These are phyloP conservation scores for Dorcus parallelipipedus DNA, from an alignment of 2,888 invertebrate species.

Conservation along the genomic window DNA sequence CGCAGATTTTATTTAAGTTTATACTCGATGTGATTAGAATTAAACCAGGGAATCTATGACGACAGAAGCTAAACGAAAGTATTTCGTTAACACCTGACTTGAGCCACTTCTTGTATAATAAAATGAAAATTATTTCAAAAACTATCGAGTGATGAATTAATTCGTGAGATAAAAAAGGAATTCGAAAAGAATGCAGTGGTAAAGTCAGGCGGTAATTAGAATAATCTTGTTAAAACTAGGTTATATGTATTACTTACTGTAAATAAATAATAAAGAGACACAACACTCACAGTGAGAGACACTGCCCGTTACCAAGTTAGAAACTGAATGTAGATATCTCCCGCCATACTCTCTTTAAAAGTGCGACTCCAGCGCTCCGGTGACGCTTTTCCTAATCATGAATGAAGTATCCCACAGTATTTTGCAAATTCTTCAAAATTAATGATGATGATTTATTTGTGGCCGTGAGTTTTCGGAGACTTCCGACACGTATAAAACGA, in stretches of 20 bases:
- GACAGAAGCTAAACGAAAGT: too few species aligned
- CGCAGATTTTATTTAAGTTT: too few species aligned
- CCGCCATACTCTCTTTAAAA: constrained; percentile 46
- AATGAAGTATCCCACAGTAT: constrained; percentile 6
- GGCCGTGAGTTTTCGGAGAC: too few species aligned
- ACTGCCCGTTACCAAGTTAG: constrained; percentile 45
- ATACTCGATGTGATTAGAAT: too few species aligned
- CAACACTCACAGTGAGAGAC: constrained; percentile 44
- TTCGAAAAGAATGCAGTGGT: not conserved
- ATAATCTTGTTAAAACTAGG: not conserved
- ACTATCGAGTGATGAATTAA: not conserved
- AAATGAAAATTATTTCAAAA: not conserved
- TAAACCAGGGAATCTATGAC: too few species aligned
- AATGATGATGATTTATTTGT: not conserved
- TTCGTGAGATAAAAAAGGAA: not conserved
- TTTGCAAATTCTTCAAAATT: constrained; percentile 1
- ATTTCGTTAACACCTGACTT: too few species aligned
- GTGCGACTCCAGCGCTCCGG: constrained; percentile 35
- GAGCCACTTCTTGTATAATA: too few species aligned
- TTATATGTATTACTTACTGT: constrained; percentile 14
- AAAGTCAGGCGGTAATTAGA: too few species aligned
- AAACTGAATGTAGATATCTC: constrained; percentile 46
- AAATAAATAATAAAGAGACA: constrained; percentile 37
- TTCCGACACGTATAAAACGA: too few species aligned
- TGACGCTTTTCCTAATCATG: constrained; percentile 9